Evolutionary conservation across 2,888 invertebrate genomes (phyloP), one percentile per base, ranked within the genome.

Genomic region (Spialia ferax): DNA sequence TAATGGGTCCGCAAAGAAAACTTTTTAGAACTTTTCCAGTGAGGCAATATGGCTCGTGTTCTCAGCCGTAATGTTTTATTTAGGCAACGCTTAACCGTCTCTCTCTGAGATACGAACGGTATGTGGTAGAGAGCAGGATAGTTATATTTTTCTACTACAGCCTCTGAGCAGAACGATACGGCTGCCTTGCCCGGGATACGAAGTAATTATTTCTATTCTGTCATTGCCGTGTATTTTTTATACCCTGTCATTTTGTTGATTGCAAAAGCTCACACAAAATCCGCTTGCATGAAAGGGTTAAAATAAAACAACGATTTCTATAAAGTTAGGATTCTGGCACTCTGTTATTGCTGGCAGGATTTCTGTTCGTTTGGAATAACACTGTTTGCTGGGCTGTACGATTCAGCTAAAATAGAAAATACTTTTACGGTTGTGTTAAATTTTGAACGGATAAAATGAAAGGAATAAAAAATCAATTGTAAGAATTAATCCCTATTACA

Each of bases 1-100:
- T 94, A 93, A 93, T 93, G 92, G 93, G 91, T 89, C 93, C 91
- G 93, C 92, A 93, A 94, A 94, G 93, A 93, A 94, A 94, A 94
- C 90, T 94, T 94, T 94, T 94, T 87, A 94, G 93, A 94, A 94
- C 92, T 94, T 94, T 94, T 91, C 89, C 92, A 91, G 87, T 91
- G 91, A 93, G 91, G 94, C 94, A 94, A 94, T 94, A 94, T 93
- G 93, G 93, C 93, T 92, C 93, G 92, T 91, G 92, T 93, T 93
- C 92, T 90, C 89, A 88, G 87, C 88, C 93, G 90, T 90, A 88
- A 91, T 89, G 89, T 91, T 93, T 93, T 93, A 94, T 94, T 93
- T 92, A 91, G 92, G 90, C 86, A 88, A 88, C 89, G 82, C 80
- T 85, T 71, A 80, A 78, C 84, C 77, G 78, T 92, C 92, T 82